phyloP scores from a whole-genome alignment of 2,888 invertebrate species.

The Harmothoe impar region DNA sequence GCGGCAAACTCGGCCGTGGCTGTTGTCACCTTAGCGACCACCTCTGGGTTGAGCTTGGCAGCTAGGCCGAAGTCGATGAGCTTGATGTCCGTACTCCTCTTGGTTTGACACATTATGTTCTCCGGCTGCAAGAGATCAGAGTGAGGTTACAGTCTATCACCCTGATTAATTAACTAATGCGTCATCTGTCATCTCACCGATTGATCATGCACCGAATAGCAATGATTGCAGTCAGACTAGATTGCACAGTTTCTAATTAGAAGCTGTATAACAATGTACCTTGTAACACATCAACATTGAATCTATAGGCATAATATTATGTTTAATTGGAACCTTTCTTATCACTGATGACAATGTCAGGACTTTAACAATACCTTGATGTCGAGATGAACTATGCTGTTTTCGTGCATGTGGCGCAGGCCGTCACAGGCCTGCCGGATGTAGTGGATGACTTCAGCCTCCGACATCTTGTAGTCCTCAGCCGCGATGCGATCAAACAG shows the following conservation, averaged over 20 bases:
- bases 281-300: too few species aligned
- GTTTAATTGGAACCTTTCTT: too few species aligned
- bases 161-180: too few species aligned
- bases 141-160: background rate
- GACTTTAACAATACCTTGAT: constrained; percentile 86
- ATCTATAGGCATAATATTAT: too few species aligned
- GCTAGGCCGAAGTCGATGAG: constrained; percentile 99
- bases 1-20: constrained; percentile 99
- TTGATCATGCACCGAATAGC: too few species aligned
- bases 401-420: constrained; percentile 99
- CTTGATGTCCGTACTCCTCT: constrained; percentile 96
- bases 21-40: constrained; percentile 98
- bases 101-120: constrained; percentile 99
- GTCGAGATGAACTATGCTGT: constrained; percentile 98
- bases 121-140: constrained; percentile 91
- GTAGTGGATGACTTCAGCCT: constrained; percentile 99
- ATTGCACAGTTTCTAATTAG: too few species aligned
- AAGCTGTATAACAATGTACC: too few species aligned
- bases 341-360: too few species aligned
- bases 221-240: too few species aligned
- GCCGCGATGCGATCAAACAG: constrained; percentile 99
- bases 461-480: constrained; percentile 98
- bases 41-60: constrained; percentile 98
- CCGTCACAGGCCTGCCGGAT: constrained; percentile 99
- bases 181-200: too few species aligned